A percentile compares a stretch with the other conserved stretches of the same genome.
Conservation (phyloP, 2,797 vertebrate genomes). For the Odontamblyopus rebecca region DNA sequence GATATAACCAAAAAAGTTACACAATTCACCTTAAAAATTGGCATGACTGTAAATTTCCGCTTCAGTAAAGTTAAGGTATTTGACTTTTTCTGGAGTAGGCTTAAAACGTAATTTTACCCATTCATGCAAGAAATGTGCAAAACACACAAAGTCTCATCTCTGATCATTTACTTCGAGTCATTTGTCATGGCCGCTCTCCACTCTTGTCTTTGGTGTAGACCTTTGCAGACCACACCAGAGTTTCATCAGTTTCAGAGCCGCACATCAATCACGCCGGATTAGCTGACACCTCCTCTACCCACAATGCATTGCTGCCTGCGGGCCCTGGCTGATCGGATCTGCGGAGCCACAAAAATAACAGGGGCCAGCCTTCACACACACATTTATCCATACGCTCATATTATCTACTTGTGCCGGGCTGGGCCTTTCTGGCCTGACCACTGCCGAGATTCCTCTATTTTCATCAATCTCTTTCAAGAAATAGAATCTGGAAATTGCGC, state of each 20-base stretch:
- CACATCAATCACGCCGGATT: slow-evolving; percentile 72
- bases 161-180: neutral
- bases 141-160: neutral
- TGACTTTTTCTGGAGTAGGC: neutral
- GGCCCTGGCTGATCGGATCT: slow-evolving; percentile 58
- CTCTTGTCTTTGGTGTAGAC: slow-evolving; percentile 17
- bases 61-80: too few relatives aligned
- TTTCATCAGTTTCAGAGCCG: slow-evolving; percentile 58
- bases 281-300: slow-evolving; percentile 70
- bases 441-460: slow-evolving; percentile 44
- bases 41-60: too few relatives aligned
- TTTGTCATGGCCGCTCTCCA: neutral
- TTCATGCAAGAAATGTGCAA: neutral
- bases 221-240: slow-evolving; percentile 48
- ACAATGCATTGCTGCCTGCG: slow-evolving; percentile 60
- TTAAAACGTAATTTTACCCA: neutral
- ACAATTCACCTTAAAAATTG: too few relatives aligned
- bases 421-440: slow-evolving; percentile 40
- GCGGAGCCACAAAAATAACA: slow-evolving; percentile 54
- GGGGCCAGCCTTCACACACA: slow-evolving; percentile 16
- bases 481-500: neutral
- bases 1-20: too few relatives aligned
- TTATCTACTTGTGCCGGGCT: slow-evolving; percentile 34
- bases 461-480: slow-evolving; percentile 21
- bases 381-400: slow-evolving; percentile 28